A percentile compares a stretch with the other conserved stretches of the same genome.
Evolutionary conservation across 1,140 invertebrate species (phyloP).

Genomic region (Leptinotarsa texana): DNA sequence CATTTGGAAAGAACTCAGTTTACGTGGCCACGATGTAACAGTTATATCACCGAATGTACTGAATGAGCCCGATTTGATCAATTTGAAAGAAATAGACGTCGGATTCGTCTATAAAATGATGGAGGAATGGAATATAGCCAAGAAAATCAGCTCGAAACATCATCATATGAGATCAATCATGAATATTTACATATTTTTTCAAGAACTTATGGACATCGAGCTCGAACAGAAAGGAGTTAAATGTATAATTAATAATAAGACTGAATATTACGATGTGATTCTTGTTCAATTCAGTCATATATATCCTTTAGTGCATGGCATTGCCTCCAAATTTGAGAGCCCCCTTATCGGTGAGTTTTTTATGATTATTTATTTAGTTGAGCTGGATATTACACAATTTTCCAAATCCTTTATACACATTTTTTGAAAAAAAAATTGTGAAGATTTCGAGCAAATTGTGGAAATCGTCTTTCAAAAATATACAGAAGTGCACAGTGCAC

Average conservation of each 20-base stretch:
- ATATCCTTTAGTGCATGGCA: no score
- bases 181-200: not conserved
- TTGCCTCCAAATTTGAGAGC: no score
- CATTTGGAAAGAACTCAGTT: constrained; percentile 45
- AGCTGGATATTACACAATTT: no score
- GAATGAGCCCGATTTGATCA: constrained; percentile 35
- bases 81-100: constrained; percentile 12
- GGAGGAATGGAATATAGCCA: not conserved
- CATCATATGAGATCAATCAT: not conserved
- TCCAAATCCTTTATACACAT: no score
- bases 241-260: constrained; percentile 39
- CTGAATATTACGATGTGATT: constrained; percentile 47
- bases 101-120: not conserved
- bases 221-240: constrained; percentile 47
- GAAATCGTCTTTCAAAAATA: no score
- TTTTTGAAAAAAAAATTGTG: no score
- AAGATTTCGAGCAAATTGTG: no score
- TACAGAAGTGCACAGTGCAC: no score
- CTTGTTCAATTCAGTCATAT: no score
- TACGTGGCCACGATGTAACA: constrained; percentile 57
- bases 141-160: not conserved
- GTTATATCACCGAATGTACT: constrained; percentile 52
- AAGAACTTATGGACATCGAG: constrained; percentile 18
- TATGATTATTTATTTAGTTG: no score
- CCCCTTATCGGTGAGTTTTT: no score